Evolutionary conservation across 2,113 vertebrate species (phyloP).

Genomic region (Albula goreensis): DNA sequence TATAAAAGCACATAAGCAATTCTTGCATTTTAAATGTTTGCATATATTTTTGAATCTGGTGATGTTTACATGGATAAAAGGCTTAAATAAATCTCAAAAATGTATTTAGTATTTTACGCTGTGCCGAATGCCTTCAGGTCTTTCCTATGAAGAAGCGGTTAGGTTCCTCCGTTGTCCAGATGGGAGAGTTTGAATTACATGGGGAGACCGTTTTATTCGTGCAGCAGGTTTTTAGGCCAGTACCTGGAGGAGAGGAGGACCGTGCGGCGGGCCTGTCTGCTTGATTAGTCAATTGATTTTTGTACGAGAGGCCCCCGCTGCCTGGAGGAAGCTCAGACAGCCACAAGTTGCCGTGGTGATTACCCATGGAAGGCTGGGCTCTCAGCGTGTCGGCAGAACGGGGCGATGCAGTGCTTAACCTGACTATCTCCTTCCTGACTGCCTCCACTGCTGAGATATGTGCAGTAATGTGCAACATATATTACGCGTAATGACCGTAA

Average conservation of each 20-base stretch:
- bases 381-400: not conserved
- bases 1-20: too few species aligned
- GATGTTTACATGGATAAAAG: too few species aligned
- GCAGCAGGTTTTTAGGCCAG: not conserved
- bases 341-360: not conserved
- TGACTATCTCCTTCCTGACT: not conserved
- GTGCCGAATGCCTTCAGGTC: not conserved
- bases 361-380: not conserved
- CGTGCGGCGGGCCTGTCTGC: not conserved
- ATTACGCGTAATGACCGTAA: not conserved
- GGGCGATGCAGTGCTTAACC: not conserved
- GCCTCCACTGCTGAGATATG: not conserved
- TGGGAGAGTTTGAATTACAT: not conserved
- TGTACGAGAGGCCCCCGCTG: not conserved
- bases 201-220: not conserved
- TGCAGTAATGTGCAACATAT: not conserved
- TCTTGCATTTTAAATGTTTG: too few species aligned
- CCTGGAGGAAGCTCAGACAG: not conserved
- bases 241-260: not conserved
- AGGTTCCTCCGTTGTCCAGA: not conserved
- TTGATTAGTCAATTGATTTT: constrained; percentile 16
- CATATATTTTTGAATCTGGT: too few species aligned
- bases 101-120: not conserved
- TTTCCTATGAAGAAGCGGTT: not conserved
- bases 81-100: too few species aligned